Conservation (phyloP, 64 coral and sea anemone species). For the Montipora foliosa region DNA sequence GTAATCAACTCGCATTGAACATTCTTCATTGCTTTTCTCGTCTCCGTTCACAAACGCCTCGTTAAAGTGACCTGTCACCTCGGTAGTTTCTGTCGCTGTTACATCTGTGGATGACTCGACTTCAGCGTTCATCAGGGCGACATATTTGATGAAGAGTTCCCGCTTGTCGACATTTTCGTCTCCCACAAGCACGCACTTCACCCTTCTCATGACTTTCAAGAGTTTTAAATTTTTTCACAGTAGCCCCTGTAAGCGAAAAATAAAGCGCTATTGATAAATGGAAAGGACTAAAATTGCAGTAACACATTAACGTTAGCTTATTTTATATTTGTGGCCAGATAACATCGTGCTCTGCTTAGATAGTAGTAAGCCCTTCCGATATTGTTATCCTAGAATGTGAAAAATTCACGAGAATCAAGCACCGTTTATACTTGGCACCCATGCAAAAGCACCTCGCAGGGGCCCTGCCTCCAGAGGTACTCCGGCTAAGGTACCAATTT, state of each 20-base stretch:
- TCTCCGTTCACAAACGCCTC: constrained; percentile 7
- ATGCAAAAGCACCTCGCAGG: too few species aligned
- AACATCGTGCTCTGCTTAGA: too few species aligned
- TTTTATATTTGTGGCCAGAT: too few species aligned
- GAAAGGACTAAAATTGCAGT: background rate
- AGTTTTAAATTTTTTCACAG: background rate
- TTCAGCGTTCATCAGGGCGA: constrained; percentile 22
- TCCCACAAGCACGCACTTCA: constrained; percentile 88
- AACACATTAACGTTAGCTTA: background rate
- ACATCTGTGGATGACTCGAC: constrained; percentile 28
- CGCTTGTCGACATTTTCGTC: constrained; percentile 89
- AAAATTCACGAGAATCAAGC: too few species aligned
- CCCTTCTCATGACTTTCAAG: constrained; percentile 42
- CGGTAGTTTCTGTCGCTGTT: background rate
- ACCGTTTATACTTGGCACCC: too few species aligned
- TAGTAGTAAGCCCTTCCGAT: too few species aligned
- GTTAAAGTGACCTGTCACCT: background rate
- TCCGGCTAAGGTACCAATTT: too few species aligned
- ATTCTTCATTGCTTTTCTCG: background rate
- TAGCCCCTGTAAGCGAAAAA: background rate
- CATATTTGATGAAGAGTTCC: constrained; percentile 74
- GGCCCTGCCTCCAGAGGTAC: too few species aligned
- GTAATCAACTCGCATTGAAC: background rate
- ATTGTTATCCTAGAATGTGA: too few species aligned
- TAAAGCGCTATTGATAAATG: background rate